phyloP scores from a whole-genome alignment of 2,888 invertebrate species.

The Agrotis segetum region DNA sequence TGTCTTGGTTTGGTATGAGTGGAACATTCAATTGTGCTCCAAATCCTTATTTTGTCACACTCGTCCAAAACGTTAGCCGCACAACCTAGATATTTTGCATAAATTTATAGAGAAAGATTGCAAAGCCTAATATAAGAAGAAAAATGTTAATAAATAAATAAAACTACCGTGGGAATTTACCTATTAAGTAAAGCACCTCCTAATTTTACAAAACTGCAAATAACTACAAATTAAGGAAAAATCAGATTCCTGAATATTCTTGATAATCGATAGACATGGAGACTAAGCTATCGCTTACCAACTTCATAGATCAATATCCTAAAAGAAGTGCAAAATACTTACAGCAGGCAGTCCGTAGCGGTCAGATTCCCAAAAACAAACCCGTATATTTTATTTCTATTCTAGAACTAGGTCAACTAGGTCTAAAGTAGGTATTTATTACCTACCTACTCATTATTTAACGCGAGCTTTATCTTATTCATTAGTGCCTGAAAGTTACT shows the following conservation, averaged over 20 bases:
- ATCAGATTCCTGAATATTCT: too few species aligned
- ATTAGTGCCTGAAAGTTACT: conserved; percentile 3
- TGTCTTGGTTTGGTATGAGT: not conserved
- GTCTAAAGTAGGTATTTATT: conserved; percentile 1
- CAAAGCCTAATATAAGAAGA: not conserved
- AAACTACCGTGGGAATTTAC: conserved; percentile 1
- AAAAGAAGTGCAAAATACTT: not conserved
- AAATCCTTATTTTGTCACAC: not conserved
- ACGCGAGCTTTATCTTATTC: not conserved
- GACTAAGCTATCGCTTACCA: not conserved
- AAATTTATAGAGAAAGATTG: conserved; percentile 15
- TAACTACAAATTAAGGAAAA: too few species aligned
- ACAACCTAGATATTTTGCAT: conserved; percentile 36
- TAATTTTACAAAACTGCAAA: too few species aligned
- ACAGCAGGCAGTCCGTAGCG: not conserved
- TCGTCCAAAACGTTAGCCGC: conserved; percentile 20
- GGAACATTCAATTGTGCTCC: not conserved
- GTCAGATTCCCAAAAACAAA: not conserved
- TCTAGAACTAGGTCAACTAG: not conserved
- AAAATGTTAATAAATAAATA: not conserved
- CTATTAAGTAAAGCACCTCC: too few species aligned
- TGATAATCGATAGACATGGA: not conserved
- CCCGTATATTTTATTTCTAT: not conserved
- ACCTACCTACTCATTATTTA: too few species aligned
- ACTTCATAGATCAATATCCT: not conserved